Percentiles rank a stretch among this genome's conserved stretches.
Conservation (phyloP, 1,140 invertebrate genomes). For the Hermetia illucens region DNA sequence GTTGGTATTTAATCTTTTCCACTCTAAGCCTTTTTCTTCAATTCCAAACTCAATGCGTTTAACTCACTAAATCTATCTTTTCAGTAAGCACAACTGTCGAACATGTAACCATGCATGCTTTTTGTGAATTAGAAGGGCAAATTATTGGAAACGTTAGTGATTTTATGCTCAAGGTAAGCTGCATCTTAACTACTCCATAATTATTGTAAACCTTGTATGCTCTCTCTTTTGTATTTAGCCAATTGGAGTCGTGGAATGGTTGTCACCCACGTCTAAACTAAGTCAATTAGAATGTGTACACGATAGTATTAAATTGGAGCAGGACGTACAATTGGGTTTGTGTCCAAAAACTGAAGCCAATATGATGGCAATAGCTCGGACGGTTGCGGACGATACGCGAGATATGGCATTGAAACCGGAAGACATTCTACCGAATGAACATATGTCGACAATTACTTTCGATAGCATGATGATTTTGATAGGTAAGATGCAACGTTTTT, state of each 20-base stretch:
- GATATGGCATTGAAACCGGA: constrained; percentile 54
- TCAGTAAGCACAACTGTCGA: constrained; percentile 72
- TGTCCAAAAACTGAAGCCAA: constrained; percentile 46
- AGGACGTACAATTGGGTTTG: constrained; percentile 70
- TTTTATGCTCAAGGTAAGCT: constrained; percentile 40
- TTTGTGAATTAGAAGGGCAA: constrained; percentile 63
- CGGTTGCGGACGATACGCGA: constrained; percentile 56
- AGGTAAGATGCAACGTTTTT: constrained; percentile 39
- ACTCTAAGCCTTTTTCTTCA: background rate
- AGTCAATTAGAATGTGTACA: constrained; percentile 88
- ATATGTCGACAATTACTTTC: constrained; percentile 54
- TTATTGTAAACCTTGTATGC: background rate
- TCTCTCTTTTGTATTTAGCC: constrained; percentile 9
- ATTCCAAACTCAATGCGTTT: background rate
- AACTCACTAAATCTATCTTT: constrained; percentile 22
- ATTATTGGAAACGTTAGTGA: constrained; percentile 47
- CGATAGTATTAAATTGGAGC: constrained; percentile 84
- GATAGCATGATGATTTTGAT: constrained; percentile 65
- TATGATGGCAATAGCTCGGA: constrained; percentile 32
- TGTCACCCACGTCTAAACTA: constrained; percentile 43
- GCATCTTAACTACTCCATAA: background rate
- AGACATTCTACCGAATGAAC: constrained; percentile 59
- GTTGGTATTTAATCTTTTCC: no score
- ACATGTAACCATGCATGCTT: constrained; percentile 75
- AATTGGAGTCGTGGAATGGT: constrained; percentile 27